Evolutionary conservation across 2,888 invertebrate genomes (phyloP), one percentile per base, ranked within the genome.

Genomic region (Dugesia japonica): DNA sequence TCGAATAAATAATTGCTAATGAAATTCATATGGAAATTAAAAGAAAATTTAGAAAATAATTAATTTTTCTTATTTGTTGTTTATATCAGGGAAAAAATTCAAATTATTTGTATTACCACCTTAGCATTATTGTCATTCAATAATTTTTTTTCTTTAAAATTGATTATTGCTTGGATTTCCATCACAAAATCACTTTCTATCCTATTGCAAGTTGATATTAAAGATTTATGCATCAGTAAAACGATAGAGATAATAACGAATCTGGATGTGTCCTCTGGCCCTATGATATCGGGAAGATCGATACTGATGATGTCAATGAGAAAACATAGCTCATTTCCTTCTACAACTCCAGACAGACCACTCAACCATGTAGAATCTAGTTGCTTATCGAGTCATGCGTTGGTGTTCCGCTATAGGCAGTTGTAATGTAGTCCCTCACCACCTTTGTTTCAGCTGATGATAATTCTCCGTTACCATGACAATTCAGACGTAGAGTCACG

Each of bases 301-400:
- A 56, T 56, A 56, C n/a, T 56, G 56, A 56, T 56, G 56, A 56
- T 56, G 56, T 56, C 56, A 56, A 56, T 56, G 56, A 23, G 56
- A 56, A 56, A 56, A 56, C 56, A 56, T 56, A 56, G 56, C 56
- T 56, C 56, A 56, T 56, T 56, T 56, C 56, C 56, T 56, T 56
- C 56, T 56, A 56, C 56, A 56, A 56, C 56, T n/a, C 56, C 56
- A 56, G 56, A 56, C 56, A 56, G 56, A 56, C 56, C 56, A 56
- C 56, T 56, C 56, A 56, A 56, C 20, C 56, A n/a, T 56, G 56
- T 56, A 56, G 56, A 56, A 56, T 56, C 56, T 56, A 56, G 56
- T 56, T 56, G 56, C 56, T 56, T 56, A 56, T 7, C 56, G 56
- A 56, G 56, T 56, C 56, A 56, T 56, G 56, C 56, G n/a, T 56